Conservation (phyloP, 1,140 invertebrate genomes). For the Thereuonema tuberculata region DNA sequence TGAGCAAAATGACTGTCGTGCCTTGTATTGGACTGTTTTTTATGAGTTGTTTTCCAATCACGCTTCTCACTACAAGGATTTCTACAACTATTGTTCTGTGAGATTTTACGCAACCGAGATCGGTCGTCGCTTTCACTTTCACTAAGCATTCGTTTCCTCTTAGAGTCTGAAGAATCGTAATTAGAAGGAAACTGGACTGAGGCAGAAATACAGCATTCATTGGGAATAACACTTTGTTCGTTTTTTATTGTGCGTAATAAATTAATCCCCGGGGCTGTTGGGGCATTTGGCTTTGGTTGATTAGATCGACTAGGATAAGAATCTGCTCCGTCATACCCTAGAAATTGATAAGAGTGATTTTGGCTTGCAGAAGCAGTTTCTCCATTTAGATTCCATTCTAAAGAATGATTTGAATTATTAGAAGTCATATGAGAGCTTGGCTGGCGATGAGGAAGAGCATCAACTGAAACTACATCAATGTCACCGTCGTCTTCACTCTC, state of each 20-base stretch:
- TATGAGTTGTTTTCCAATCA: not conserved
- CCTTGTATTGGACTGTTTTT: not conserved
- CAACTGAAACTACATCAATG: conserved; percentile 24
- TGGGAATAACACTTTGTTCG: not conserved
- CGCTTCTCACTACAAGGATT: not conserved
- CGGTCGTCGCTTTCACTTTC: conserved; percentile 5
- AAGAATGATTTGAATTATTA: not conserved
- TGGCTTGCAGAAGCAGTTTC: not conserved
- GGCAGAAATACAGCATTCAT: not conserved
- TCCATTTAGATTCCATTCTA: too few species aligned
- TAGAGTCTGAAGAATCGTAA: too few species aligned
- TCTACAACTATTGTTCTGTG: not conserved
- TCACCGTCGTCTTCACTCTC: conserved; percentile 19
- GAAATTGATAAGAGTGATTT: not conserved
- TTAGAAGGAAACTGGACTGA: not conserved
- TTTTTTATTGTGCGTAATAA: not conserved
- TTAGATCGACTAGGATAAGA: not conserved
- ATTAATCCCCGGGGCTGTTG: too few species aligned
- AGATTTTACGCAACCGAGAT: not conserved
- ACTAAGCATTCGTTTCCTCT: not conserved
- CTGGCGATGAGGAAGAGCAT: conserved; percentile 2
- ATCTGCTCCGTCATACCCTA: not conserved
- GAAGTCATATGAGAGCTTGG: not conserved
- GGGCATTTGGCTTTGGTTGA: not conserved
- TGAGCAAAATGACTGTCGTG: not conserved